Conservation (phyloP, 2,888 invertebrate genomes). For the Drosophila lutescens region DNA sequence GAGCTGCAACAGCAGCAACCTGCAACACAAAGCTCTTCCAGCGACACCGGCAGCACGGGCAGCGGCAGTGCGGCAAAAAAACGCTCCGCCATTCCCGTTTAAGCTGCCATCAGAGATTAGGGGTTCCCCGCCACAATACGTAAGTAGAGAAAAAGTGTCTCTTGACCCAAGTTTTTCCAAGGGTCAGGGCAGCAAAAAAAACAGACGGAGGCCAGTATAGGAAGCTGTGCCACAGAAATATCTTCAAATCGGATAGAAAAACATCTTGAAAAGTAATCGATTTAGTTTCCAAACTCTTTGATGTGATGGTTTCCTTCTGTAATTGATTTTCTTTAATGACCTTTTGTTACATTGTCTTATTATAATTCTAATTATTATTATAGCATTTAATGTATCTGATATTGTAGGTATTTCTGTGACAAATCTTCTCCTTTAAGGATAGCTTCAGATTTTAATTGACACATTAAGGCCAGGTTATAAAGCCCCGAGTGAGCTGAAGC, state of each 20-base stretch:
- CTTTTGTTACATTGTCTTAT: too few relatives aligned
- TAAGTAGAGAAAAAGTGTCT: slow-evolving; percentile 16
- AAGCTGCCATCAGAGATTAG: slow-evolving; percentile 23
- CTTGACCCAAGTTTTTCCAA: slow-evolving; percentile 7
- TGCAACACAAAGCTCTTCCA: slow-evolving; percentile 40
- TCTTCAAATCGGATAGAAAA: neutral
- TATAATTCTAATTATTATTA: too few relatives aligned
- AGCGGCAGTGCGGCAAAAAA: slow-evolving; percentile 71
- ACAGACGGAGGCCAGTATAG: neutral
- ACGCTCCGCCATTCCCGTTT: slow-evolving; percentile 82
- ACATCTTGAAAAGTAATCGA: neutral
- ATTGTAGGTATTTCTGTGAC: slow-evolving; percentile 2
- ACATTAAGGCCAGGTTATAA: too few relatives aligned
- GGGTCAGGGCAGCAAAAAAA: neutral
- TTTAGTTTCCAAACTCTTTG: neutral
- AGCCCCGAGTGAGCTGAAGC: slow-evolving; percentile 1
- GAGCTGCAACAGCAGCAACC: slow-evolving; percentile 33
- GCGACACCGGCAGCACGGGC: slow-evolving; percentile 55
- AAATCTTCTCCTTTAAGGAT: too few relatives aligned
- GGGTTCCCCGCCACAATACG: slow-evolving; percentile 6
- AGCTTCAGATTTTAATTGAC: slow-evolving; percentile 4
- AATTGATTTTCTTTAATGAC: too few relatives aligned
- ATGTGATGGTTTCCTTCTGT: neutral
- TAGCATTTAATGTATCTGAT: neutral
- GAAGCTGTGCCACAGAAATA: slow-evolving; percentile 2